A percentile compares a stretch with the other conserved stretches of the same genome.
phyloP scores from a whole-genome alignment of 2,113 vertebrate species.

The Orycteropus afer region DNA sequence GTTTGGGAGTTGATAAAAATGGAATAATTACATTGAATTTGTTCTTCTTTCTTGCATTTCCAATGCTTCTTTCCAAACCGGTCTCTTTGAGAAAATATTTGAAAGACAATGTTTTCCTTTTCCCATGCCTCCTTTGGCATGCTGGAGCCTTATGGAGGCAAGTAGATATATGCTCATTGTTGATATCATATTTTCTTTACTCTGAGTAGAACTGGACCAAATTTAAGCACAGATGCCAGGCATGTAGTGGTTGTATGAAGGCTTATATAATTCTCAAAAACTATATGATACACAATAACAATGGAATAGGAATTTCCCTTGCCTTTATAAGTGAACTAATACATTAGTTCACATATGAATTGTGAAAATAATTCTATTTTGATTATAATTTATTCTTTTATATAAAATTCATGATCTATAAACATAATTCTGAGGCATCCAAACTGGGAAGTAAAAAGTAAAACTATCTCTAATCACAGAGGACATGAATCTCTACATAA shows the following conservation, averaged over 20 bases:
- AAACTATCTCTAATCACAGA: neutral
- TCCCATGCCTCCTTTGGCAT: neutral
- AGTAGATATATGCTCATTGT: neutral
- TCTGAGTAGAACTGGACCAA: neutral
- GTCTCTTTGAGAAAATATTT: neutral
- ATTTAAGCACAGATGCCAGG: neutral
- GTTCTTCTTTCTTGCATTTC: constrained; percentile 40
- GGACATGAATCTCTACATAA: neutral
- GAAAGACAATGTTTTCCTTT: neutral
- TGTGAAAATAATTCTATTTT: constrained; percentile 17
- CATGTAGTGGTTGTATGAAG: neutral
- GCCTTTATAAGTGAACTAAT: neutral
- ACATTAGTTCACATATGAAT: neutral
- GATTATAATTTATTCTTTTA: neutral
- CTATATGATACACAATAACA: neutral
- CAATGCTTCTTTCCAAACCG: constrained; percentile 33
- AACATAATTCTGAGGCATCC: neutral
- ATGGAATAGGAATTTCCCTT: neutral
- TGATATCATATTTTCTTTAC: neutral
- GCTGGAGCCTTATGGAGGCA: neutral
- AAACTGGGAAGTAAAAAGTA: neutral
- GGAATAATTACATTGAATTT: constrained; percentile 54
- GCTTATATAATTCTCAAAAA: neutral
- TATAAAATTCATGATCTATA: neutral
- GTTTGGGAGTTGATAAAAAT: constrained; percentile 55